phyloP scores from a whole-genome alignment of 2,113 vertebrate genomes.

The Sakesphorus luctuosus region DNA sequence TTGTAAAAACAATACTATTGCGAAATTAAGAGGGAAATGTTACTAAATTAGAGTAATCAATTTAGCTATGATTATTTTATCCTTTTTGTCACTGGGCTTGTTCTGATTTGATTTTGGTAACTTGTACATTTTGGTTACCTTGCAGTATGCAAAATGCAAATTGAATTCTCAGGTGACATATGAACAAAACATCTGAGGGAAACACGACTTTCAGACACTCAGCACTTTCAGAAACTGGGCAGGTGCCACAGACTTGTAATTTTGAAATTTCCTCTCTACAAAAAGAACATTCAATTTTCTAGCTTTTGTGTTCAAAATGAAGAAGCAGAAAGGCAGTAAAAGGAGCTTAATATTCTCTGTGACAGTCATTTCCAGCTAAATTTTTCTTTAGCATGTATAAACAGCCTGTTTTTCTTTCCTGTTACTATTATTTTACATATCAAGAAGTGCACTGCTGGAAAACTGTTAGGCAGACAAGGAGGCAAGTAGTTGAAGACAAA shows the following conservation, averaged over 20 bases:
- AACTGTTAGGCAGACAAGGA: neutral
- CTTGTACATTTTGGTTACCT: neutral
- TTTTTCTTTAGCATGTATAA: neutral
- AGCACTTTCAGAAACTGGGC: neutral
- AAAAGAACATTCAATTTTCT: neutral
- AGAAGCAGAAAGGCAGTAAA: neutral
- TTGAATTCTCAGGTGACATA: neutral
- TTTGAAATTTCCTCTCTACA: neutral
- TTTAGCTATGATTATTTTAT: neutral
- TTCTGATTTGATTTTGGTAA: neutral
- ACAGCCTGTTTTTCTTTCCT: neutral
- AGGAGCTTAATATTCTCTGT: neutral
- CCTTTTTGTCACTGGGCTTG: neutral
- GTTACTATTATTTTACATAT: neutral
- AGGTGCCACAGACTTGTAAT: neutral
- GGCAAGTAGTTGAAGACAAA: neutral
- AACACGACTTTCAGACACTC: neutral
- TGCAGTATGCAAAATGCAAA: neutral
- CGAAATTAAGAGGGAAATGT: neutral
- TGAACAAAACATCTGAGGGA: neutral
- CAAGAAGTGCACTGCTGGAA: neutral
- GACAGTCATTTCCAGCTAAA: neutral
- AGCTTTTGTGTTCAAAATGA: neutral
- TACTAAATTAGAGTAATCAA: neutral
- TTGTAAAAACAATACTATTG: neutral